These are phyloP conservation scores for Embidobia sp. DNA, from an alignment of 2,888 invertebrate species.

Conservation along the genomic window DNA sequence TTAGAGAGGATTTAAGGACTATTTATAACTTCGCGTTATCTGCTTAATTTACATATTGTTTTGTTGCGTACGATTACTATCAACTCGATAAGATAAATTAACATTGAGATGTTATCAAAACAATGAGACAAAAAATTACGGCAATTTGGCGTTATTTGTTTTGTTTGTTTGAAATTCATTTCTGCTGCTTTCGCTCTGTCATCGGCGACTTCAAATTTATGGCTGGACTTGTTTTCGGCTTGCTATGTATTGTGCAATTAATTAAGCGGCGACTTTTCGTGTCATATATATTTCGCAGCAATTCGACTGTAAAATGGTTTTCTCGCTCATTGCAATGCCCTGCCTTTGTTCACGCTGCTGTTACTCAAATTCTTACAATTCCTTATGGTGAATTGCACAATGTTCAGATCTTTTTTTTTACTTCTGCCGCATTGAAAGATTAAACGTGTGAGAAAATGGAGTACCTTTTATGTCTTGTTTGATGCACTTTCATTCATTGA, in stretches of 20 bases:
- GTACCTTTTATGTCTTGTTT: constrained; percentile 57
- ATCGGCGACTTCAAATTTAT: not conserved
- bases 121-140: not conserved
- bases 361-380: constrained; percentile 63
- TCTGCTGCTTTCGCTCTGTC: too few species aligned
- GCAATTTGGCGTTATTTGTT: not conserved
- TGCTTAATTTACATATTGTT: constrained; percentile 6
- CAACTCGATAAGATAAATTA: constrained; percentile 19
- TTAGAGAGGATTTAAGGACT: too few species aligned
- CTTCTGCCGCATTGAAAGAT: constrained; percentile 26
- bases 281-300: constrained; percentile 34
- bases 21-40: too few species aligned
- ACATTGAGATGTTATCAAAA: constrained; percentile 8
- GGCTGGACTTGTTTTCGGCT: too few species aligned
- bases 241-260: constrained; percentile 24
- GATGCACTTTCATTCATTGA: constrained; percentile 56
- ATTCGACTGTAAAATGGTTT: constrained; percentile 55
- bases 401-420: constrained; percentile 11
- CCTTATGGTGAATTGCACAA: constrained; percentile 53
- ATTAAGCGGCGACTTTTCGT: constrained; percentile 26
- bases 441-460: constrained; percentile 58
- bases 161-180: too few species aligned
- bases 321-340: constrained; percentile 43
- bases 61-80: constrained; percentile 3
- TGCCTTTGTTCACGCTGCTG: constrained; percentile 46